phyloP scores from a whole-genome alignment of 2,888 invertebrate genomes.

The Lycia hirtaria region DNA sequence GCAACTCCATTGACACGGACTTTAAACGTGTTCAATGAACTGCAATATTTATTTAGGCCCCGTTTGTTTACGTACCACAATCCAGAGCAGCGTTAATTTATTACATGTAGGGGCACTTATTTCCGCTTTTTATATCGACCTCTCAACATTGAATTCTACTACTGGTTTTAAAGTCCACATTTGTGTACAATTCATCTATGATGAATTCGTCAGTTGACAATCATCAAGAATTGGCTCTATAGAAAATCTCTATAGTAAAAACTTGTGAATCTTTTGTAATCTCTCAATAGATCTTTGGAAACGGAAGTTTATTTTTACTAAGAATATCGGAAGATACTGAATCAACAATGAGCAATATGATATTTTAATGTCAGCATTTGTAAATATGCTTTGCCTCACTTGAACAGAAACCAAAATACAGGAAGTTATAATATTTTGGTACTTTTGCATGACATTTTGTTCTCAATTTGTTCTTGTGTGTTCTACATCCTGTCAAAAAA shows the following conservation, averaged over 20 bases:
- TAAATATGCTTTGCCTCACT: not conserved
- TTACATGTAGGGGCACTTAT: slow-evolving; percentile 20
- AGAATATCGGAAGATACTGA: slow-evolving; percentile 17
- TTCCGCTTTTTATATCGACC: slow-evolving; percentile 21
- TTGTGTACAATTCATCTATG: slow-evolving; percentile 51
- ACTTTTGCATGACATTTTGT: not conserved
- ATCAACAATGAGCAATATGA: slow-evolving; percentile 37
- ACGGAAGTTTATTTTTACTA: slow-evolving; percentile 37
- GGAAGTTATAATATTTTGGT: not conserved
- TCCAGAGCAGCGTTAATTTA: slow-evolving; percentile 20
- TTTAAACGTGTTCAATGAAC: slow-evolving; percentile 22
- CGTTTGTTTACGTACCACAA: slow-evolving; percentile 17
- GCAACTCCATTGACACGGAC: slow-evolving; percentile 4
- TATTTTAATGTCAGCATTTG: slow-evolving; percentile 3
- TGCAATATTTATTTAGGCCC: slow-evolving; percentile 23
- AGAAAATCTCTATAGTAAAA: slow-evolving; percentile 48
- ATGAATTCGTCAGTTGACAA: slow-evolving; percentile 55
- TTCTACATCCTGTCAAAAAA: not conserved
- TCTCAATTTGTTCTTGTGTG: not conserved
- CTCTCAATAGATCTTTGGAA: slow-evolving; percentile 40
- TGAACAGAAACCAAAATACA: slow-evolving; percentile 8
- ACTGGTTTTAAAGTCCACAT: slow-evolving; percentile 22
- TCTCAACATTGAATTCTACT: slow-evolving; percentile 28
- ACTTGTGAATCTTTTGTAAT: slow-evolving; percentile 55
- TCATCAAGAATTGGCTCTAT: slow-evolving; percentile 56